A percentile compares a stretch with the other conserved stretches of the same genome.
phyloP scores from a whole-genome alignment of 2,113 vertebrate species.

The Bambusicola thoracicus region DNA sequence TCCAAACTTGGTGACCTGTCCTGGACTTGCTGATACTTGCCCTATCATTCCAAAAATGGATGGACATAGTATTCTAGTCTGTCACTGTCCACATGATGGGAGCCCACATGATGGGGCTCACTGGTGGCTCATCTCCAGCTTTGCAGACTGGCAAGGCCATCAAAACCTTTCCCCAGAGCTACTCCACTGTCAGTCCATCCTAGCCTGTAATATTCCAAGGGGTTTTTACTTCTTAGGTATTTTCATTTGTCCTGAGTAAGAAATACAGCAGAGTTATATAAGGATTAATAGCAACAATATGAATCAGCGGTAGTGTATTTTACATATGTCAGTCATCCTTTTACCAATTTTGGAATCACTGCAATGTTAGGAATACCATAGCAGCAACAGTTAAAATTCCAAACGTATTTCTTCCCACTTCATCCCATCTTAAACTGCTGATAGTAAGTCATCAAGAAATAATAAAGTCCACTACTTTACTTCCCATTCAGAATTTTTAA shows the following conservation, averaged over 20 bases:
- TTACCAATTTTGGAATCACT: constrained; percentile 4
- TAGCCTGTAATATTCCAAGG: neutral
- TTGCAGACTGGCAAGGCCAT: neutral
- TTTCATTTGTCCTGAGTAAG: neutral
- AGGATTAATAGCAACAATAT: neutral
- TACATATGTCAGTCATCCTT: neutral
- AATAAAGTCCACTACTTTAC: constrained; percentile 25
- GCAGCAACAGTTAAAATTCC: neutral
- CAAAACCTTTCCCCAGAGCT: neutral
- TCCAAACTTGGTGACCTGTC: neutral
- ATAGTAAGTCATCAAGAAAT: neutral
- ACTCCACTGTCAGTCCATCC: neutral
- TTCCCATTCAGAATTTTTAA: neutral
- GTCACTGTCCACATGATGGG: neutral
- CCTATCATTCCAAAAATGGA: neutral
- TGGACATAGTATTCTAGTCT: neutral
- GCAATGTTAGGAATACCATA: neutral
- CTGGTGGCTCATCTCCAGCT: neutral
- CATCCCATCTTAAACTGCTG: neutral
- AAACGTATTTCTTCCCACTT: neutral
- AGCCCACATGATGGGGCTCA: neutral
- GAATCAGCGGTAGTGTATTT: neutral
- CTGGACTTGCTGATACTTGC: neutral
- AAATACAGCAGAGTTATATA: neutral
- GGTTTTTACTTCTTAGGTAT: neutral